Evolutionary conservation across 2,797 vertebrate species (phyloP).

Genomic region (Chelon auratus): DNA sequence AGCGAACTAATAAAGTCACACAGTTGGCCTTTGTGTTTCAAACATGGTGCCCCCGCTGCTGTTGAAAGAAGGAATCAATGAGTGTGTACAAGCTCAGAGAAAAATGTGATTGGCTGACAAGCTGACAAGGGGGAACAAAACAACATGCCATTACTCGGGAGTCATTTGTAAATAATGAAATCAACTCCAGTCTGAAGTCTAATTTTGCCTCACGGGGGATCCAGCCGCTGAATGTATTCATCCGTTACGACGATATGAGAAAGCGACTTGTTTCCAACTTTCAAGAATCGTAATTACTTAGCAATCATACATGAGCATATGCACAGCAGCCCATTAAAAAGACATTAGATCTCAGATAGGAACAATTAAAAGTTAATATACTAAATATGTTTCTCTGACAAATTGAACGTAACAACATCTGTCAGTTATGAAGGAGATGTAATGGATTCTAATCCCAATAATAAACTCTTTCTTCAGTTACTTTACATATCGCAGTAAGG

Average conservation of each 20-base stretch:
- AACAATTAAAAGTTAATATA: constrained; percentile 30
- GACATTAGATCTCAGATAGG: constrained; percentile 2
- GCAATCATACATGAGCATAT: constrained; percentile 1
- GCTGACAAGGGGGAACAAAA: constrained; percentile 19
- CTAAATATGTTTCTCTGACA: constrained; percentile 23
- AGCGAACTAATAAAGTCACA: constrained; percentile 63
- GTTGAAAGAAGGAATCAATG: constrained; percentile 50
- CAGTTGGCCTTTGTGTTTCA: constrained; percentile 52
- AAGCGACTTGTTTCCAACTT: constrained; percentile 3
- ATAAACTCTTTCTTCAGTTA: background rate
- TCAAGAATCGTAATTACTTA: constrained; percentile 23
- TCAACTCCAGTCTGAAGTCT: constrained; percentile 25
- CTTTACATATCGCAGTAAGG: background rate
- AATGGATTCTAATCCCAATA: constrained; percentile 20
- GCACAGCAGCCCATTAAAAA: constrained; percentile 23
- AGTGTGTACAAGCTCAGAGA: constrained; percentile 36
- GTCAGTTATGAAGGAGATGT: background rate
- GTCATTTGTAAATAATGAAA: constrained; percentile 43
- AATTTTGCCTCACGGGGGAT: constrained; percentile 25
- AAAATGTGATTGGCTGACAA: constrained; percentile 22
- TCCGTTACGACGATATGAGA: background rate
- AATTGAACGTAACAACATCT: constrained; percentile 12
- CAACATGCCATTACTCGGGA: background rate
- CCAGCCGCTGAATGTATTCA: background rate
- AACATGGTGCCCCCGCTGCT: constrained; percentile 31